Base-by-base conservation (phyloP, 2,113 vertebrate species). In the Euleptes europaea region DNA sequence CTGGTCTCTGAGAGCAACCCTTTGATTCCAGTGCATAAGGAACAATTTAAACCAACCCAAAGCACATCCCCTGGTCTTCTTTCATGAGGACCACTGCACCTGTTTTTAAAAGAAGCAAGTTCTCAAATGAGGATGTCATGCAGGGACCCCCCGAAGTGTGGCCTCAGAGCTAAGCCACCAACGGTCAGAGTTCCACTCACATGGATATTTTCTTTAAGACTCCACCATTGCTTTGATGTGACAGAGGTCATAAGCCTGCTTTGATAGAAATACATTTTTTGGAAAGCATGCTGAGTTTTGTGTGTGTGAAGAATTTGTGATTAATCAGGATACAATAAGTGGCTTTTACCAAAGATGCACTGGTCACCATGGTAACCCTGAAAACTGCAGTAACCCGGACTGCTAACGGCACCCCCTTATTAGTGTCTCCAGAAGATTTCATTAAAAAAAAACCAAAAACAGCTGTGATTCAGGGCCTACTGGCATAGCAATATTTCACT, bases 291-390 rank as follows among this genome's bases (percentile, higher is more conserved):
- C 21, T 89, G 67, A 83, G 23, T 73, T 91, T 91, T 91, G 91
- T 80, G 15, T 54, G 15, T 54, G 21, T 57, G 21, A 57, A 69
- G 77, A 92, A 89, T 91, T 90, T 92, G 57, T 84, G 67, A 80
- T 90, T 95, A 91, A 94, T 86, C 38, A 89, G 93, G 90, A 82
- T 4, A 92, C 57, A 81, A 90, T 83, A 85, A 86, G 76, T 86
- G 44, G 89, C 88, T 93, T 90, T 78, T 86, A 88, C 49, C 47
- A 84, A 42, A 89, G 81, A 44, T 82, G 70, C 51, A 60, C 80
- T 86, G 77, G 65, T 95, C 72, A 89, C 93, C 86, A 94, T 92
- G 92, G 94, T 86, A 94, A 95, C 92, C 85, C 63, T 67, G 80
- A 31, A 90, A 92, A 86, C 63, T 80, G 2, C 79, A 90, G 70